phyloP scores from a whole-genome alignment of 1,140 invertebrate genomes.

The Bombus polaris region DNA sequence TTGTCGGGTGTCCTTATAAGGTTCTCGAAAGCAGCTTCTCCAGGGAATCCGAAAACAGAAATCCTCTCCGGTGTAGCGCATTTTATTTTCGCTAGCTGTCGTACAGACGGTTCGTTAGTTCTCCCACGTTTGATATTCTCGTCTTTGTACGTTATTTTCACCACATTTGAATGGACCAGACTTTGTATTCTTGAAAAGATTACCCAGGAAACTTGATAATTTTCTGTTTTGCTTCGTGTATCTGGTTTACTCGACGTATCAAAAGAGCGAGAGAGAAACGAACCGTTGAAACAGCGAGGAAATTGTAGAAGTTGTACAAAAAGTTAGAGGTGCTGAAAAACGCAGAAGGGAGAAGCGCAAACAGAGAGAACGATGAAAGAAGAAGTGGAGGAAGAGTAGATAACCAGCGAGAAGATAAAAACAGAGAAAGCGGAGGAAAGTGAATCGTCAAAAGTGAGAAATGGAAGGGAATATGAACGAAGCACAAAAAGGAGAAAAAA shows the following conservation, averaged over 20 bases:
- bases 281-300: not conserved
- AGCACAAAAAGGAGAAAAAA: no score
- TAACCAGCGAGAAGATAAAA: not conserved
- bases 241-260: not conserved
- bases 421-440: not conserved
- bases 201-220: not conserved
- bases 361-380: not conserved
- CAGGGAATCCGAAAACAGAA: not conserved
- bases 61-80: not conserved
- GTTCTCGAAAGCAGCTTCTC: slow-evolving; percentile 10
- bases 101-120: slow-evolving; percentile 2
- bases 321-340: not conserved
- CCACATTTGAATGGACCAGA: not conserved
- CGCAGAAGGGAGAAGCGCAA: not conserved
- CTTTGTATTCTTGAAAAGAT: not conserved
- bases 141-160: not conserved
- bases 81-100: slow-evolving; percentile 27
- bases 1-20: slow-evolving; percentile 36
- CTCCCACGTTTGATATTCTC: not conserved
- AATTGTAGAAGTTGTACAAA: no score
- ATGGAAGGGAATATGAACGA: no score
- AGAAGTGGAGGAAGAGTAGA: no score
- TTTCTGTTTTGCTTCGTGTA: not conserved
- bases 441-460: no score
- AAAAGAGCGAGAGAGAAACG: not conserved